Percentiles rank a stretch among this genome's conserved stretches.
These are phyloP conservation scores for Stegastes partitus DNA, from an alignment of 2,113 vertebrate species.

Conservation along the genomic window DNA sequence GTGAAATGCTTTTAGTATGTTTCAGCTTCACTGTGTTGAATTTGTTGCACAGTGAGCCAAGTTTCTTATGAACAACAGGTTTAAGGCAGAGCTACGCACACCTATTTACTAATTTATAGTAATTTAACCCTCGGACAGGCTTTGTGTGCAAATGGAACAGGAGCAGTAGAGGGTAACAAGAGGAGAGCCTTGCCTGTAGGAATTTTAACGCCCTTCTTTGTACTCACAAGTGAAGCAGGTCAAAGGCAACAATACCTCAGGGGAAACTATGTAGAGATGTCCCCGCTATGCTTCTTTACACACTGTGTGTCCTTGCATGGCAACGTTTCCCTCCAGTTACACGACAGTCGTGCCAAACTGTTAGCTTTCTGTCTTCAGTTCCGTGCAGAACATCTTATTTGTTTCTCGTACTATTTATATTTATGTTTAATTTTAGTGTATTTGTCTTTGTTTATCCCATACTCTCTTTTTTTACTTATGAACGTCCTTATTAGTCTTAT, in stretches of 20 bases:
- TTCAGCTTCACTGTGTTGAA: conserved; percentile 13
- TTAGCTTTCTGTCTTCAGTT: neutral
- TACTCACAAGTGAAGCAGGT: conserved; percentile 63
- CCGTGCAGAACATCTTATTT: neutral
- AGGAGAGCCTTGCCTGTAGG: conserved; percentile 49
- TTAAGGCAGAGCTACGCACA: conserved; percentile 12
- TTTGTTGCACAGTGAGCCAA: neutral
- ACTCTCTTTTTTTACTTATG: too few relatives aligned
- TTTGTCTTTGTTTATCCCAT: neutral
- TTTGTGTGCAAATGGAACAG: conserved; percentile 63
- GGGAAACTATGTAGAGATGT: conserved; percentile 31
- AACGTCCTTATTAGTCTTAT: too few relatives aligned
- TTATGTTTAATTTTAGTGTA: neutral
- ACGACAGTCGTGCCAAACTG: neutral
- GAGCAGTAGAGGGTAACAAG: conserved; percentile 61
- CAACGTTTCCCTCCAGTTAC: neutral
- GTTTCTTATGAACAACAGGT: conserved; percentile 25
- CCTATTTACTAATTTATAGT: conserved; percentile 63
- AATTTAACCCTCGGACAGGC: conserved; percentile 38
- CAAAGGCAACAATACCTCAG: conserved; percentile 57
- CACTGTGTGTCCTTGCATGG: conserved; percentile 19
- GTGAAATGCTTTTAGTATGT: conserved; percentile 13
- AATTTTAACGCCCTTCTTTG: conserved; percentile 63
- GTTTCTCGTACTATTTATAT: neutral
- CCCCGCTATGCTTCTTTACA: neutral